A percentile compares a stretch with the other conserved stretches of the same genome.
Evolutionary conservation across 1,140 invertebrate species (phyloP).

Genomic region (Campoletis sonorensis): DNA sequence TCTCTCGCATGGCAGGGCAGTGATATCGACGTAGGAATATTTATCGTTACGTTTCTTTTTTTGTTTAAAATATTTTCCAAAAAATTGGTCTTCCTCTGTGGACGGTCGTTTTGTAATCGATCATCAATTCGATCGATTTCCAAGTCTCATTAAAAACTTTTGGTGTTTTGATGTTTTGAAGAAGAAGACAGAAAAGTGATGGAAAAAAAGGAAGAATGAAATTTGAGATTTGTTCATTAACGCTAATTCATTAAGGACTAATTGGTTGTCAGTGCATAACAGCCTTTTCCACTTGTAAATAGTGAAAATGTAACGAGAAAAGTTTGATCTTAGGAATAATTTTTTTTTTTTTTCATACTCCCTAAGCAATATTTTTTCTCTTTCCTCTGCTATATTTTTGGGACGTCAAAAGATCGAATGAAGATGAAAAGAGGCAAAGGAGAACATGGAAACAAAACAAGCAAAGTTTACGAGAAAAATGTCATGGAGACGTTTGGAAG

Average conservation of each 20-base stretch:
- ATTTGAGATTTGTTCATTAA: neutral
- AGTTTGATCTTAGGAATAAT: neutral
- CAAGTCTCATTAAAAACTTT: neutral
- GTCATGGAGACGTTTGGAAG: neutral
- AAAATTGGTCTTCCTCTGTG: conserved; percentile 35
- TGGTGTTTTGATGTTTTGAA: neutral
- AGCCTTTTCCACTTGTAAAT: neutral
- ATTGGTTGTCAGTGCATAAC: neutral
- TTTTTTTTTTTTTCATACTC: neutral
- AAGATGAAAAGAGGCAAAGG: neutral
- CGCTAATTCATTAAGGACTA: neutral
- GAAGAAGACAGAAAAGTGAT: neutral
- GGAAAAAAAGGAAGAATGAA: too few species aligned
- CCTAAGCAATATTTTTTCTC: neutral
- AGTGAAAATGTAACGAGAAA: neutral
- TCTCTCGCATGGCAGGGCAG: conserved; percentile 9
- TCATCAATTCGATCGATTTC: conserved; percentile 3
- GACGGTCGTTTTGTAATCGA: conserved; percentile 18
- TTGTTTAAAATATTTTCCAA: neutral
- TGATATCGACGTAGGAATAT: conserved; percentile 1
- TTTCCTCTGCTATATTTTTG: neutral
- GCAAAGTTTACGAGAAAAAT: conserved; percentile 11
- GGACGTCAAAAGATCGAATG: neutral
- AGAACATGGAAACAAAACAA: neutral
- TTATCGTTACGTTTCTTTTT: neutral